Conservation (phyloP, 2,113 vertebrate genomes). For the Rhipidura dahli region DNA sequence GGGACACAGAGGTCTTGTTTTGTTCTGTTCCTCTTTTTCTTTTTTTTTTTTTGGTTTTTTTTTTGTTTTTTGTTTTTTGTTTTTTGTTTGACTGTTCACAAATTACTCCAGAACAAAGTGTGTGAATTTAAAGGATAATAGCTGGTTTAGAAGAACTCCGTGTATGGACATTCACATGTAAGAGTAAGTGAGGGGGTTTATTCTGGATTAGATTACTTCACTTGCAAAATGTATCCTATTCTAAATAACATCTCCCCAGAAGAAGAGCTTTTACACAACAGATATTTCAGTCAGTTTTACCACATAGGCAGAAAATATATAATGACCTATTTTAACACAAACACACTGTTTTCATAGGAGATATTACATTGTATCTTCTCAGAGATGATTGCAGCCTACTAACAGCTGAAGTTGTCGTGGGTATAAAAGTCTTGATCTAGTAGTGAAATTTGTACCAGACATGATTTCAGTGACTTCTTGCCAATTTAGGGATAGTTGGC, state of each 20-base stretch:
- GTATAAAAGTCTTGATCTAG: background rate
- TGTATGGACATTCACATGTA: background rate
- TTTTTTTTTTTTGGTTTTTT: no score
- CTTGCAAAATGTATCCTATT: background rate
- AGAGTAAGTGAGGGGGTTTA: background rate
- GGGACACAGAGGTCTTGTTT: background rate
- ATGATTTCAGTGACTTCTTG: background rate
- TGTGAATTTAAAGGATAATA: background rate
- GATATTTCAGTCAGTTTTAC: background rate
- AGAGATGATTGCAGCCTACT: background rate
- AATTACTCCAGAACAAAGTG: background rate
- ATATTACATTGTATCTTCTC: background rate
- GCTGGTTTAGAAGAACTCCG: background rate
- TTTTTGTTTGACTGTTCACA: background rate
- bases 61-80: background rate
- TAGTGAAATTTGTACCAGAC: background rate
- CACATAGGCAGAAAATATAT: background rate
- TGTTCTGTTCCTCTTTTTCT: background rate
- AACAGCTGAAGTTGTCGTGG: background rate
- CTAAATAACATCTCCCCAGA: background rate
- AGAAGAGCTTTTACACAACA: background rate
- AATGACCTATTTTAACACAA: background rate
- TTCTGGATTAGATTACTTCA: background rate
- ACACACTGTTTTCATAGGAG: background rate
- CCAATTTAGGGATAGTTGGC: background rate